Evolutionary conservation across 64 coral and sea anemone species (phyloP).

Genomic region (Montipora foliosa): DNA sequence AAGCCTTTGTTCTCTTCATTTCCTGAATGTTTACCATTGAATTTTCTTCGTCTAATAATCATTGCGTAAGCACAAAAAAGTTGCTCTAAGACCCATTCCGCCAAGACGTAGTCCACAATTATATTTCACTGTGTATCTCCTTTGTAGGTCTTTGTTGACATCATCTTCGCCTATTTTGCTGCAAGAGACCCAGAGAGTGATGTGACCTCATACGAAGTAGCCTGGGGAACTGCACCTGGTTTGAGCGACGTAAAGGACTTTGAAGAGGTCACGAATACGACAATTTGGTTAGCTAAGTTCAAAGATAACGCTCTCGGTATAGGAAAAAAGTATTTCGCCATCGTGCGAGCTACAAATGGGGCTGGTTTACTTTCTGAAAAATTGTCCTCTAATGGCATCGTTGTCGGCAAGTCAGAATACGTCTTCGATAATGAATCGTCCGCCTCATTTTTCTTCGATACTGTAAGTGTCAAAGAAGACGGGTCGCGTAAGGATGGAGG

Average conservation of each 20-base stretch:
- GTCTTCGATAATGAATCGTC: constrained; percentile 81
- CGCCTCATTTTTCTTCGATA: constrained; percentile 84
- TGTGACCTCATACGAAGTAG: constrained; percentile 91
- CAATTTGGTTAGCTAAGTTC: constrained; percentile 84
- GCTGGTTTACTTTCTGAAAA: constrained; percentile 90
- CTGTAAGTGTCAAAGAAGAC: constrained; percentile 84
- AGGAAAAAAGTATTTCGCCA: constrained; percentile 82
- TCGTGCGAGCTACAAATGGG: constrained; percentile 86
- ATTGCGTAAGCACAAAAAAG: no score
- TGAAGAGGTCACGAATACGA: constrained; percentile 91
- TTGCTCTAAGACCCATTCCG: no score
- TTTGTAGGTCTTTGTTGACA: constrained; percentile 87
- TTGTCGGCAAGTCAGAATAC: constrained; percentile 95
- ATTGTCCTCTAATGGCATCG: constrained; percentile 83
- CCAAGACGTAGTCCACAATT: no score
- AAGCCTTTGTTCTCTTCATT: no score
- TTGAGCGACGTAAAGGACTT: constrained; percentile 66
- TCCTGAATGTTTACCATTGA: no score
- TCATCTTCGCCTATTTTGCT: constrained; percentile 94
- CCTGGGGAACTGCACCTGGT: constrained; percentile 89
- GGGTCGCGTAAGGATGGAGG: constrained; percentile 79
- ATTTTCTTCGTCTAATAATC: no score
- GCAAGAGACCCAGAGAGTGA: constrained; percentile 84
- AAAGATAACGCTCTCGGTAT: constrained; percentile 69
- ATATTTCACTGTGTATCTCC: neutral